Evolutionary conservation across 2,113 vertebrate species (phyloP), one percentile per base, ranked within the genome.

Genomic region (Tachysurus vachellii): DNA sequence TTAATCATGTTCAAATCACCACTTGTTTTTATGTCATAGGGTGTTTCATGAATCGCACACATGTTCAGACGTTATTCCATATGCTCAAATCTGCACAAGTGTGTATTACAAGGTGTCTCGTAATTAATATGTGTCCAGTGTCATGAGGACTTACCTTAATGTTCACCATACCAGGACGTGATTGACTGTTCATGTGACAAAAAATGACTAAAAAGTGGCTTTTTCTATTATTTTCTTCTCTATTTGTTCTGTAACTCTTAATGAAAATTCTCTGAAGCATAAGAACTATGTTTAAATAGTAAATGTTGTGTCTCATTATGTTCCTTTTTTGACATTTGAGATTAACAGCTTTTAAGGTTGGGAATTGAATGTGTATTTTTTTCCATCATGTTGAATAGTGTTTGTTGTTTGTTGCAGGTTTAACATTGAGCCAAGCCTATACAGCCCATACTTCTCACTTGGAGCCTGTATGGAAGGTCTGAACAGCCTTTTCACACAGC

Each of bases 391-490:
- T 23, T 31, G 3, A 57, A 53, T 54, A 31, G 53, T 50, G 17
- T 81, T n/a, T 64, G 90, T 76, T 80, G 21, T 36, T 85, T n/a
- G 1, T n/a, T 82, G 26, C 92, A 99, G 98, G 93, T 99, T 95
- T 91, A 99, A 98, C 90, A 97, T 98, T 13, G 98, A 99, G 92
- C 98, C 98, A 90, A 96, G 96, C 86, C 92, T 99, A 26, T 99
- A 99, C 91, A 97, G 96, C 89, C 98, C 98, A 0, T 99, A 97
- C 91, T 95, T 99, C 86, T 99, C 98, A 31, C 95, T 99, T 71
- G 97, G 98, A 1, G 95, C 96, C 0, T 99, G 98, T 90, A 99
- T 99, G 98, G 98, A 99, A 82, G 98, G 98, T 56, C 94, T 99
- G 88, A 97, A 97, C 88, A 91, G 91, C 83, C 93, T 99, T 90